Percentiles rank a stretch among this genome's conserved stretches.
These are phyloP conservation scores for Ciconia maguari DNA, from an alignment of 2,113 vertebrate genomes.

Conservation along the genomic window DNA sequence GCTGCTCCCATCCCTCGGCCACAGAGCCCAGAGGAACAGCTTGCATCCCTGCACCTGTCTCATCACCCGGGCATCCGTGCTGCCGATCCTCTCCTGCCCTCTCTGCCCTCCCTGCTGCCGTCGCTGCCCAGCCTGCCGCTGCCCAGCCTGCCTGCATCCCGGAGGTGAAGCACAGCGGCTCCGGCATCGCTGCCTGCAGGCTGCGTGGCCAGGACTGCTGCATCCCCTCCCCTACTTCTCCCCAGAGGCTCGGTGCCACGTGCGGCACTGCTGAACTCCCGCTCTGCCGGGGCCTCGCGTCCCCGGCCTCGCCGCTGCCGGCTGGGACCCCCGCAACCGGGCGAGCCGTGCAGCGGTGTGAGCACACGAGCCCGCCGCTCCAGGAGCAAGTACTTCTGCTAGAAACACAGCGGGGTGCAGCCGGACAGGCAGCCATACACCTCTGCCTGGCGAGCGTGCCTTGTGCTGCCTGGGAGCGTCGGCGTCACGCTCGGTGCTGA, in stretches of 20 bases:
- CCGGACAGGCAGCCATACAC: not conserved
- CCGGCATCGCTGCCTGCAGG: not conserved
- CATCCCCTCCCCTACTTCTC: not conserved
- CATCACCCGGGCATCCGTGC: not conserved
- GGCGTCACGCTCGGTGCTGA: not conserved
- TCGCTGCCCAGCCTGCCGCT: not conserved
- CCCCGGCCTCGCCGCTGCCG: not conserved
- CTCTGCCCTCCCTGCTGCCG: not conserved
- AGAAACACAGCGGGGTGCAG: not conserved
- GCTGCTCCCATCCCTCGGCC: not conserved
- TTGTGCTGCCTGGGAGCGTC: not conserved
- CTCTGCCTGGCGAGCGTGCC: not conserved
- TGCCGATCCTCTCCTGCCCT: not conserved
- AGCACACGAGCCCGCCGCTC: no score
- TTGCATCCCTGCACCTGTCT: not conserved
- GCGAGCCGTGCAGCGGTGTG: not conserved
- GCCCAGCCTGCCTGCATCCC: not conserved
- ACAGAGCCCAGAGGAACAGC: not conserved
- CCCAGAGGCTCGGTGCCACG: not conserved
- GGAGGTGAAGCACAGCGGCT: not conserved
- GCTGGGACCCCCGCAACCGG: not conserved
- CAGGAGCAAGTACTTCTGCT: not conserved
- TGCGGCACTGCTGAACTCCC: not conserved
- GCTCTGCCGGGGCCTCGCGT: not conserved
- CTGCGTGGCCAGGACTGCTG: not conserved